Conservation (phyloP, 2,888 invertebrate genomes). For the Cheilosia grossa region DNA sequence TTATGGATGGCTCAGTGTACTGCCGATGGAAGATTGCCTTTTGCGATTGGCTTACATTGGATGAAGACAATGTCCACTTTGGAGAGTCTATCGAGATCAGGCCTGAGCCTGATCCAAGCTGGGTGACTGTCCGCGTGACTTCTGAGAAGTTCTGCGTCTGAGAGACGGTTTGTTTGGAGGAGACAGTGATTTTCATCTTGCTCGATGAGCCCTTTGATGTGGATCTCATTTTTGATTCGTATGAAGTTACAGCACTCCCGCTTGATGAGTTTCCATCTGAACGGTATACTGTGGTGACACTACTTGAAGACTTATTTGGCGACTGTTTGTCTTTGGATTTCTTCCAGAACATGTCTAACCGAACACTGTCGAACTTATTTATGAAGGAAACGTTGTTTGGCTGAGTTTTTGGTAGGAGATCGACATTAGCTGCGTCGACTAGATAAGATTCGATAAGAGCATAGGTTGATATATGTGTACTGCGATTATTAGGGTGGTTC, state of each 20-base stretch:
- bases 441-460: conserved; percentile 26
- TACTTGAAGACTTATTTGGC: conserved; percentile 27
- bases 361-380: neutral
- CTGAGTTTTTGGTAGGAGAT: neutral
- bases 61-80: conserved; percentile 17
- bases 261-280: conserved; percentile 23
- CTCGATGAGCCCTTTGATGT: conserved; percentile 48
- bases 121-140: conserved; percentile 8
- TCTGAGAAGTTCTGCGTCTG: conserved; percentile 22
- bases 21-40: conserved; percentile 22
- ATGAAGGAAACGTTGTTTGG: neutral
- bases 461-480: no score
- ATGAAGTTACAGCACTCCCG: conserved; percentile 34
- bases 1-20: conserved; percentile 40
- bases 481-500: neutral
- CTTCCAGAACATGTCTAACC: conserved; percentile 47
- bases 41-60: conserved; percentile 12
- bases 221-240: conserved; percentile 48
- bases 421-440: neutral
- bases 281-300: conserved; percentile 21
- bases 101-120: neutral
- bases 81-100: conserved; percentile 19
- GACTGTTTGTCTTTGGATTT: conserved; percentile 55
- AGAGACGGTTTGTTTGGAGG: conserved; percentile 19
- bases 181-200: conserved; percentile 42